Percentiles rank a stretch among this genome's conserved stretches.
Evolutionary conservation across 2,888 invertebrate genomes (phyloP).

Genomic region (Crocallis elinguaria): DNA sequence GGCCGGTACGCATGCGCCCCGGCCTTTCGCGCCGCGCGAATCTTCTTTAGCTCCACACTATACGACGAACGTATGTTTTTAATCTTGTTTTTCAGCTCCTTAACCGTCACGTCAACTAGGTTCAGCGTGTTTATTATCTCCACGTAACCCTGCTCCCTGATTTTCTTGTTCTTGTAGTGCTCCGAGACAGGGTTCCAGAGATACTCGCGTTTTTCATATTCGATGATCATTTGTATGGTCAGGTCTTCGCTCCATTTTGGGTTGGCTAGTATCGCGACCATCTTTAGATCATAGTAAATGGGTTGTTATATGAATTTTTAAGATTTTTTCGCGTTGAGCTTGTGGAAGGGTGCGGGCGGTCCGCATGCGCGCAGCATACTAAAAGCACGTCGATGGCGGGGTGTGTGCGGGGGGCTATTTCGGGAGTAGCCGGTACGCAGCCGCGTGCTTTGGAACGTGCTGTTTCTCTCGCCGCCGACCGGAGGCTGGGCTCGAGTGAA

Average conservation of each 20-base stretch:
- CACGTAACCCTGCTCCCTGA: constrained; percentile 79
- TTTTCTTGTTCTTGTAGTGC: constrained; percentile 82
- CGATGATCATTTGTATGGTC: constrained; percentile 81
- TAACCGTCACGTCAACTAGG: constrained; percentile 77
- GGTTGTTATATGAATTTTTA: constrained; percentile 50
- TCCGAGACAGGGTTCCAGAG: constrained; percentile 82
- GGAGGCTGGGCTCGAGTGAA: constrained; percentile 82
- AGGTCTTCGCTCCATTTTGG: constrained; percentile 83
- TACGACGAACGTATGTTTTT: constrained; percentile 83
- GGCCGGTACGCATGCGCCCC: constrained; percentile 84
- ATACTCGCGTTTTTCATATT: constrained; percentile 80
- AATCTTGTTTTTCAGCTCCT: constrained; percentile 82
- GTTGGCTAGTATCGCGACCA: constrained; percentile 81
- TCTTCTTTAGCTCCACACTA: constrained; percentile 82
- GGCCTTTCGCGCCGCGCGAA: constrained; percentile 81
- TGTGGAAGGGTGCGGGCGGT: constrained; percentile 80
- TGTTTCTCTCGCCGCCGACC: constrained; percentile 79
- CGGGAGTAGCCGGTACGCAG: constrained; percentile 84
- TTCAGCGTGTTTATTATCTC: constrained; percentile 79
- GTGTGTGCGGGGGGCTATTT: constrained; percentile 78
- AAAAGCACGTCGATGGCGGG: constrained; percentile 84
- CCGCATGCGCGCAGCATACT: constrained; percentile 85
- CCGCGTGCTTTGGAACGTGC: constrained; percentile 84
- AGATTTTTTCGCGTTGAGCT: constrained; percentile 61
- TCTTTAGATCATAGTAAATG: constrained; percentile 74